Evolutionary conservation across 2,888 invertebrate species (phyloP).

Genomic region (Agrochola lota): DNA sequence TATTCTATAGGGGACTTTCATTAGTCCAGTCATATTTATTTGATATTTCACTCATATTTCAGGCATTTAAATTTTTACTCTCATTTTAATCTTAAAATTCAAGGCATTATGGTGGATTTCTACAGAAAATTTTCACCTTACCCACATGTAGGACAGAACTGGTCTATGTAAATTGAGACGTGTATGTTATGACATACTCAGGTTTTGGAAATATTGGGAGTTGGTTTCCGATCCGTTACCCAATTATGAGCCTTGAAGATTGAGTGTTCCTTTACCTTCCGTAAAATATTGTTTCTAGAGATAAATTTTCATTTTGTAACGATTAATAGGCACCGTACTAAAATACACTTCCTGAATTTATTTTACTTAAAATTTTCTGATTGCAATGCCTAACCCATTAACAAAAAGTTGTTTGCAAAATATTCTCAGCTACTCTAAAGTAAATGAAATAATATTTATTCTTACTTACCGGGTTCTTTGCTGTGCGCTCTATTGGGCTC

Average conservation of each 20-base stretch:
- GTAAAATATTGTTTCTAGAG: slow-evolving; percentile 28
- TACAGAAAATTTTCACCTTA: background rate
- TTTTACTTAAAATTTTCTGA: slow-evolving; percentile 3
- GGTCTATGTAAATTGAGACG: slow-evolving; percentile 31
- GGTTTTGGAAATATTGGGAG: slow-evolving; percentile 29
- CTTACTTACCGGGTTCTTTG: slow-evolving; percentile 32
- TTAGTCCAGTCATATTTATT: background rate
- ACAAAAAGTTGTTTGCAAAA: slow-evolving; percentile 48
- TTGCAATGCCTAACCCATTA: slow-evolving; percentile 46
- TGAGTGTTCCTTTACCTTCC: slow-evolving; percentile 23
- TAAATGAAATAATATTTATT: slow-evolving; percentile 61
- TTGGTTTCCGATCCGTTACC: slow-evolving; percentile 47
- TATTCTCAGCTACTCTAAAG: slow-evolving; percentile 44
- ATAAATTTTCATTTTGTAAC: background rate
- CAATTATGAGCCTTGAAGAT: slow-evolving; percentile 46
- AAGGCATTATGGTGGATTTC: background rate
- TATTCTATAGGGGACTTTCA: slow-evolving; percentile 3
- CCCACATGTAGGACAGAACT: background rate
- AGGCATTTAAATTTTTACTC: background rate
- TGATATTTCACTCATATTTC: background rate
- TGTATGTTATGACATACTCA: background rate
- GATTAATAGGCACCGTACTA: background rate
- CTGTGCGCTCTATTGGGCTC: slow-evolving; percentile 26
- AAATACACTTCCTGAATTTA: background rate
- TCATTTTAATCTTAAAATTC: background rate